Base-by-base conservation (phyloP, 2,113 vertebrate genomes). In the Hemiprocne comata region DNA sequence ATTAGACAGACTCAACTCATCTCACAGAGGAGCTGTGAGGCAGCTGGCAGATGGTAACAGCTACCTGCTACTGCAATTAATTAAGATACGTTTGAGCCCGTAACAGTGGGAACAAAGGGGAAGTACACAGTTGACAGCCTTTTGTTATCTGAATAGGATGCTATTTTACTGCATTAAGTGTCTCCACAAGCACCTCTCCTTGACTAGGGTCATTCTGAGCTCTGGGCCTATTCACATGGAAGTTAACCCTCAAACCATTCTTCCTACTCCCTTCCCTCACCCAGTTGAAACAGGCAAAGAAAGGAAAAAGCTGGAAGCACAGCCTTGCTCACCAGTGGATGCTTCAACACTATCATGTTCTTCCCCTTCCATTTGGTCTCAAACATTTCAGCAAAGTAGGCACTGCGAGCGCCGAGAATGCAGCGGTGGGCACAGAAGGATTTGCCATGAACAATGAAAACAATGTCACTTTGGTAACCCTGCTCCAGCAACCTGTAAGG, bases 321-420 rank as follows among this genome's bases (percentile, higher is more conserved):
- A 70, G 82, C 38, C 44, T 42, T 87, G 64, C 97, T 94, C 97
- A 99, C 99, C 99, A 99, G 92, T 21, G 99, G 99, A 91, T 99
- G 99, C 93, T 99, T 99, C 83, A 99, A 98, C 28, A 98, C 98
- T 89, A 99, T 99, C 75, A 98, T 92, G 55, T 96, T 98, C 97
- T 99, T 99, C 62, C 98, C 98, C 85, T 98, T 99, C 99, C 99
- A 99, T 65, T 99, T 99, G 93, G 98, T 99, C 93, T 99, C 98
- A 93, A 99, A 99, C 99, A 99, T 99, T 85, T 99, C 98, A 0
- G 98, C 98, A n/a, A 99, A 99, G 97, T 99, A 99, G 79, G 98
- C 97, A 0, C 99, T 99, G 46, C 99, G 99, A 4, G 99, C 99
- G 0, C 99, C 97, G 72, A 99, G 98, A 77, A 99, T 78, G 64